These are phyloP conservation scores for Laticauda colubrina DNA, from an alignment of 2,113 vertebrate genomes.

Conservation along the genomic window DNA sequence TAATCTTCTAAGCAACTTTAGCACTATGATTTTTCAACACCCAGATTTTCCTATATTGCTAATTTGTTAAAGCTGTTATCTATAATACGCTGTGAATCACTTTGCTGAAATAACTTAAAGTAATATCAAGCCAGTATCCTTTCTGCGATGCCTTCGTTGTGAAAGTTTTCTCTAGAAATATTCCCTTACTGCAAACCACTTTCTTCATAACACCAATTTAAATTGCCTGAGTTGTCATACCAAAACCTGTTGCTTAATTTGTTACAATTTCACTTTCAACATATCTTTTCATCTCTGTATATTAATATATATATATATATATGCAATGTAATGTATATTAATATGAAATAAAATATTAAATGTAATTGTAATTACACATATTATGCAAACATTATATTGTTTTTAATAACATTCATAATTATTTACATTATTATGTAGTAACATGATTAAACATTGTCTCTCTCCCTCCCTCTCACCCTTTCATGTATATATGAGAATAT, in stretches of 20 bases:
- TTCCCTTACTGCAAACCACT: not conserved
- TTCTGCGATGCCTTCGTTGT: not conserved
- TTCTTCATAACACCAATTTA: not conserved
- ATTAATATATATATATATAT: not conserved
- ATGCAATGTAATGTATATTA: not conserved
- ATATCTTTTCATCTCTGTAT: not conserved
- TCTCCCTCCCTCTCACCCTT: not conserved
- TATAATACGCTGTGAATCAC: not conserved
- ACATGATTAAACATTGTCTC: not conserved
- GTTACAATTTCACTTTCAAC: not conserved
- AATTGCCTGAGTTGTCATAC: not conserved
- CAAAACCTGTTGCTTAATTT: not conserved
- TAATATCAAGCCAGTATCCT: not conserved
- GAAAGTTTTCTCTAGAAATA: not conserved
- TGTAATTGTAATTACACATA: not conserved
- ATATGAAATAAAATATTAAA: not conserved
- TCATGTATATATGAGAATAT: no score
- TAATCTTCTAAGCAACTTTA: not conserved
- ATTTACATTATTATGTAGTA: not conserved
- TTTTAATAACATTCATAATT: not conserved
- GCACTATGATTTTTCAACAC: not conserved
- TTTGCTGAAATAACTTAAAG: not conserved
- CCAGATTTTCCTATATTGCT: not conserved
- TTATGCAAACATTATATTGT: not conserved
- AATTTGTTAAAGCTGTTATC: not conserved